Evolutionary conservation across 2,113 vertebrate genomes (phyloP).

Genomic region (Nycticryphes semicollaris): DNA sequence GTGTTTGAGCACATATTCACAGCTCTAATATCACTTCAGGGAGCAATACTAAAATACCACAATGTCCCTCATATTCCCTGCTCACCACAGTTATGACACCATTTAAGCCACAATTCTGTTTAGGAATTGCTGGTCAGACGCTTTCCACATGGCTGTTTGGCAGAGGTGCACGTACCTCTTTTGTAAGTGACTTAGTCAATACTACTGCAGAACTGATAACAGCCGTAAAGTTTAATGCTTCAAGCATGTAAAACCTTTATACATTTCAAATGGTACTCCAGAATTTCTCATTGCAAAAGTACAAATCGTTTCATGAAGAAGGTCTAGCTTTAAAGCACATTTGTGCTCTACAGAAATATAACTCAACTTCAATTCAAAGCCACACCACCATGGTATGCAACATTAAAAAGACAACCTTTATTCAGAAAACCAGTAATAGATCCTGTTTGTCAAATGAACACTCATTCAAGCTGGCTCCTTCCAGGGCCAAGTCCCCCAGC

Average conservation of each 20-base stretch:
- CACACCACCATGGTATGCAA: neutral
- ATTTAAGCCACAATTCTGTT: neutral
- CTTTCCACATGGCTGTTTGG: neutral
- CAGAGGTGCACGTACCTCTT: neutral
- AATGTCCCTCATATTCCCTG: too few relatives aligned
- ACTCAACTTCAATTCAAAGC: neutral
- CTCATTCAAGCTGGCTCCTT: slow-evolving; percentile 13
- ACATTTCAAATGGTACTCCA: neutral
- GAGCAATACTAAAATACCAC: neutral
- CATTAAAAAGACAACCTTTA: neutral
- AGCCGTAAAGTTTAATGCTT: neutral
- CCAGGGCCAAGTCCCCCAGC: slow-evolving; percentile 30
- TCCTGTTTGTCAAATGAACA: slow-evolving; percentile 31
- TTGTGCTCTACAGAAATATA: neutral
- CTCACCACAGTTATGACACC: neutral
- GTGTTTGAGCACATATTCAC: neutral
- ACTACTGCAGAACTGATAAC: neutral
- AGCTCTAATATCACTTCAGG: neutral
- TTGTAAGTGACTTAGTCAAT: neutral
- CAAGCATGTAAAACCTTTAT: neutral
- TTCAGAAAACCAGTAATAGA: neutral
- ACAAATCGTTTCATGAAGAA: neutral
- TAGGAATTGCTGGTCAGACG: neutral
- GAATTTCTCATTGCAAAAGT: neutral
- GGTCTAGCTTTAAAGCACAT: neutral